Base-by-base conservation (phyloP, 1,140 invertebrate species). In the Drosophila leontia region DNA sequence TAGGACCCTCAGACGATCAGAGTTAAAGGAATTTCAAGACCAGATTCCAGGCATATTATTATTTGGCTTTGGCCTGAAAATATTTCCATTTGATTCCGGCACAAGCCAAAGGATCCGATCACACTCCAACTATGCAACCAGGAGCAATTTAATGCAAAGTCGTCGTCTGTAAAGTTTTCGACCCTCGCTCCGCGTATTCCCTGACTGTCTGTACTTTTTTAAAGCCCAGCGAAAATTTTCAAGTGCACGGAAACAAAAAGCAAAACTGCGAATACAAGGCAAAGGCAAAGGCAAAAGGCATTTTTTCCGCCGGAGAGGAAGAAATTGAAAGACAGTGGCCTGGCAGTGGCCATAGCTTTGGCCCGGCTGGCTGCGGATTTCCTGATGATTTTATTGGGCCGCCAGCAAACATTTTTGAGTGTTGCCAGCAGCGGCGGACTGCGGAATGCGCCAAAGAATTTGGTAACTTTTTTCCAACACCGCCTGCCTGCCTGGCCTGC, bases 371-470 rank as follows among this genome's bases (percentile, higher is more conserved):
- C 60, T 86, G 74, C 84, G 85, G 84, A 87, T 87, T 87, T 87
- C 78, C 85, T 88, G 84, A 87, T 87, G 84, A 87, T 87, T 87
- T 87, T 87, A 88, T 87, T 87, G 84, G 84, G 84, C 84, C 78
- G 69, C 80, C 77, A 87, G 84, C 84, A 87, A 87, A 88, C 84
- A 87, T 87, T 87, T 87, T 87, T 87, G 84, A 87, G 84, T 87
- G 84, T 88, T 90, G 84, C 84, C 84, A 84, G 63, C 72, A 86
- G 84, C 84, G 70, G 61, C 47, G 62, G 80, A 87, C 84, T 87
- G 78, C 80, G 84, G 84, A 84, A 87, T 87, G 77, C 80, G 78
- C 68, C 77, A 87, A 87, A 87, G 85, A 81, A 90, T 87, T 87
- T 80, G 78, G 78, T 64, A 86, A 86, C 75, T 82, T 85, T 85